Conservation (phyloP, 2,113 vertebrate genomes). For the Pterocles burchelli region DNA sequence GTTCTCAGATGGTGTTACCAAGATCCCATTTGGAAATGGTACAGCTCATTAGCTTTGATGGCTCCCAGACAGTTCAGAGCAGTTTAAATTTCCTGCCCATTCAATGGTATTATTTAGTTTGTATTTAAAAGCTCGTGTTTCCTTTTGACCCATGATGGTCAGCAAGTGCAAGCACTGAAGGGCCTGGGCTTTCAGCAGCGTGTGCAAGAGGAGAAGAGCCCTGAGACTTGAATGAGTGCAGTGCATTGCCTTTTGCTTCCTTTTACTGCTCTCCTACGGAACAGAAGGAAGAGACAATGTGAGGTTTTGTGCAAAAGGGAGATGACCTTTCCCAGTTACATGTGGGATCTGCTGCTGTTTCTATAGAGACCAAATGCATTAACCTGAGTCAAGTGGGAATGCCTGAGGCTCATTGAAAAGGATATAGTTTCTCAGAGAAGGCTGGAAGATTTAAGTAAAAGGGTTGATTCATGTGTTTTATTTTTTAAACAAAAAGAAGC, state of each 20-base stretch:
- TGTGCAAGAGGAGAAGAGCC: constrained; percentile 37
- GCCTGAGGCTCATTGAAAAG: constrained; percentile 63
- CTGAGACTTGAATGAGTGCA: constrained; percentile 9
- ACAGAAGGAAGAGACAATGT: constrained; percentile 56
- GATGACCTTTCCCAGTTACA: constrained; percentile 73
- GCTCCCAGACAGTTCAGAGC: constrained; percentile 45
- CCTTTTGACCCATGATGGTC: constrained; percentile 51
- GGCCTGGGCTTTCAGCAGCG: constrained; percentile 29
- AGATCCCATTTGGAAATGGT: constrained; percentile 51
- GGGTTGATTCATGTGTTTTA: constrained; percentile 48
- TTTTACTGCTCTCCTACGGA: constrained; percentile 4
- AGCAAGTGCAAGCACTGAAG: constrained; percentile 23
- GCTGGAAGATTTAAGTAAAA: constrained; percentile 47
- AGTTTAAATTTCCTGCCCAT: constrained; percentile 53
- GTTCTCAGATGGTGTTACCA: constrained; percentile 48
- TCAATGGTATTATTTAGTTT: constrained; percentile 31
- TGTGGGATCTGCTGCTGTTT: constrained; percentile 71
- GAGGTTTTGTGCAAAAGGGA: constrained; percentile 72
- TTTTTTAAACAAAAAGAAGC: constrained; percentile 14
- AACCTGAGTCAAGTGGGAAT: constrained; percentile 72
- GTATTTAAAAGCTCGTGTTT: constrained; percentile 55
- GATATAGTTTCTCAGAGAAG: constrained; percentile 62
- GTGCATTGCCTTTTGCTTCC: constrained; percentile 29
- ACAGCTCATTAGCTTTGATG: constrained; percentile 66
- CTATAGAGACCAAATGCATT: constrained; percentile 76